Evolutionary conservation across 2,797 vertebrate genomes (phyloP), one percentile per base, ranked within the genome.

Genomic region (Diglossa cyanea): DNA sequence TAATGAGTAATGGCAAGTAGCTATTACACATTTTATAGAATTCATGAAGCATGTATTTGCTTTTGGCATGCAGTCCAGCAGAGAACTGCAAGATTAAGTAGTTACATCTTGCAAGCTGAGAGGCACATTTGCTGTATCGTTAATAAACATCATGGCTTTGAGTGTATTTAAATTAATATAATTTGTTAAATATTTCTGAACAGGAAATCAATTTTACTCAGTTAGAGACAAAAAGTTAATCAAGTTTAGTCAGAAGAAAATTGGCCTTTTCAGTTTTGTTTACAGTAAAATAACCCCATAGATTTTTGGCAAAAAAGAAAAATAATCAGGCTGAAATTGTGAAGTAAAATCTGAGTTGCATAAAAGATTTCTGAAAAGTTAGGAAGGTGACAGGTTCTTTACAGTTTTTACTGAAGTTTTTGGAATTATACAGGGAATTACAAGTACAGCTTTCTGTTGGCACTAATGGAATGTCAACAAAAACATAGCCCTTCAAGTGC

Each of bases 91-190:
- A 85, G 66, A 93, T 95, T 89, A 87, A 83, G 61, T 71, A 89
- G 72, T 68, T 92, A 89, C 37, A 74, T 54, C 65, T 89, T 83
- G 68, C 71, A 89, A 74, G 35, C n/a, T 74, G 81, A 94, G 71
- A 92, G 42, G 79, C 61, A 77, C 21, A 68, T 87, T 94, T 77
- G 45, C 75, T 54, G 23, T 74, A 44, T 73, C 68, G 18, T 92
- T 95, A 92, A 90, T 92, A 84, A 92, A 85, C 58, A 91, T 91
- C 75, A 80, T 67, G 45, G 61, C 67, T 94, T 95, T 92, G 67
- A 87, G 78, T 83, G 63, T 65, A 94, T 86, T 94, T 95, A 94
- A 92, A 94, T 93, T 90, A 92, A 95, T 97, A 80, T 74, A 86
- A 95, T 97, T 89, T 95, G 71, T 95, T 89, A 94, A 76, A 94